Base-by-base conservation (phyloP, 2,888 invertebrate species). In the Nematopogon swammerdamellus region DNA sequence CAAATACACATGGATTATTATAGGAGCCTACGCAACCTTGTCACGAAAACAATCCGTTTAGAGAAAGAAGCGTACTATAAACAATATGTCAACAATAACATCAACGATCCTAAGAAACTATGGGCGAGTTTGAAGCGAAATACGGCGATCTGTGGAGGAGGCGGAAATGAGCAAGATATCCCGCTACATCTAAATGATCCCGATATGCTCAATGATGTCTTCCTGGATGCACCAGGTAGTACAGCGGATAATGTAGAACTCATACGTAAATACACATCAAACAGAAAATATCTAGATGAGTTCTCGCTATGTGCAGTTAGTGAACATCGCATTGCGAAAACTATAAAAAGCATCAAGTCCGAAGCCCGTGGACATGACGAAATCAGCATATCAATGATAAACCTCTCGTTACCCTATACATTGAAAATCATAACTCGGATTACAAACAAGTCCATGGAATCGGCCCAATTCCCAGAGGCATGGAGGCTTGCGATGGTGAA, bases 61-160 rank as follows among this genome's bases (percentile, higher is more conserved):
- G 36, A 47, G 18, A 47, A 47, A 17, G 36, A 30, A n/a, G 47
- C 47, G 6, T 47, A 36, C n/a, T 14, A 36, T 36, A 14, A 14
- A 14, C n/a, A 36, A 3, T 14, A 36, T 8, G 36, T 36, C n/a
- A 36, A 36, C 11, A 14, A 3, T 14, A 6, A 36, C 11, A 8
- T 36, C 4, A 6, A 36, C 4, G 36, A 36, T 36, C 36, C 36
- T 3, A 36, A 36, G 14, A 6, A 14, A 36, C n/a, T 36, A 14
- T 36, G 36, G 36, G 11, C 3, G 14, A 14, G n/a, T 14, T 14
- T 36, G 3, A 36, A 36, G 11, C 36, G n/a, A 36, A 8, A 36
- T 36, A 8, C 36, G 36, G 8, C 36, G 11, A 14, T 36, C 4
- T 14, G 11, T 25, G 5, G 25, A 36, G n/a, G 14, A 8, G n/a